Base-by-base conservation (phyloP, 2,797 vertebrate genomes). In the Crypturellus tataupa region DNA sequence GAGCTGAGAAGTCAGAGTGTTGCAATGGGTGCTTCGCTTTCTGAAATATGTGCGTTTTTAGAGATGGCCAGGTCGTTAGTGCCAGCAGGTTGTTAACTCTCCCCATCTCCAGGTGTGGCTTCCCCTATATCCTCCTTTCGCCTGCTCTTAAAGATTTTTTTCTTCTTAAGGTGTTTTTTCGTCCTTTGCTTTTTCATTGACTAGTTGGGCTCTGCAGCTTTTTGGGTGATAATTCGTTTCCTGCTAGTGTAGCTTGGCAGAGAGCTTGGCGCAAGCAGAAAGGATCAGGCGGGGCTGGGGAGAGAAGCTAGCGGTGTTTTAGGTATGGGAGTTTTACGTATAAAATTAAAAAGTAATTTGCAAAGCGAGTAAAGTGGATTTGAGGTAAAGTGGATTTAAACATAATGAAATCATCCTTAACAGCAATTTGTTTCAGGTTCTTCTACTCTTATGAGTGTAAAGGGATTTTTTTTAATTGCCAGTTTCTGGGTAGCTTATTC, bases 361-460 rank as follows among this genome's bases (percentile, higher is more conserved):
- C 92, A 95, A 93, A 96, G 86, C 18, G 14, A 72, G 65, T 39
- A 39, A 39, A 39, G 37, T 39, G 37, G 37, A 39, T 39, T 95
- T 70, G 73, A 84, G 85, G 73, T 80, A 82, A 91, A 91, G 63
- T 85, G 76, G 64, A 44, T 89, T 93, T 93, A 95, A 89, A 92
- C 75, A 85, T 89, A 94, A 47, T 93, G 91, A 90, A 96, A 89
- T 92, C 94, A 89, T 95, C 86, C 85, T 90, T 95, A 87, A 95
- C 85, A 80, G 82, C 94, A 73, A 62, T 70, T 95, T 87, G 78
- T 79, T 76, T 94, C 85, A 87, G 58, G 72, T 94, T 84, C 85
- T 97, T 96, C 92, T 93, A 71, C 90, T 95, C 91, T 90, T 93
- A 94, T 95, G 94, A 89, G 77, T 94, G 85, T 93, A 80, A 94